Percentiles rank a stretch among this genome's conserved stretches.
Evolutionary conservation across 2,888 invertebrate genomes (phyloP).

Genomic region (Agrenia bidenticulata): DNA sequence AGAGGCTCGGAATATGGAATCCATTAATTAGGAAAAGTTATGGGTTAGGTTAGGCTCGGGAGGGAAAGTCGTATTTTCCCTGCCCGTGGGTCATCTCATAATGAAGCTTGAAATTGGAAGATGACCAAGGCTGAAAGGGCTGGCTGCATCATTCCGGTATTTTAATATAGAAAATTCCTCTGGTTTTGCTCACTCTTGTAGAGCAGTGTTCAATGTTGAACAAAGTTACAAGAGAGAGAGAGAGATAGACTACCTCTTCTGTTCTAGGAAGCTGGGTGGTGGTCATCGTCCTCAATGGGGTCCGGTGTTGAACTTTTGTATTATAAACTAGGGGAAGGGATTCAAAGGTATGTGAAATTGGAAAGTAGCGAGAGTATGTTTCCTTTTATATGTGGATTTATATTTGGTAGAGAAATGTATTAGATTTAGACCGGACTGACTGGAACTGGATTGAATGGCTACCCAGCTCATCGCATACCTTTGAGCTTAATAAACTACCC

Average conservation of each 20-base stretch:
- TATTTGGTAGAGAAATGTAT: no score
- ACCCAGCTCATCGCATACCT: slow-evolving; percentile 30
- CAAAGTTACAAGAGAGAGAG: slow-evolving; percentile 1
- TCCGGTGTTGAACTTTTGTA: slow-evolving; percentile 7
- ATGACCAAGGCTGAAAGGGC: slow-evolving; percentile 41
- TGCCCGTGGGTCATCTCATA: slow-evolving; percentile 53
- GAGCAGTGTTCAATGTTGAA: background rate
- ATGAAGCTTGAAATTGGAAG: slow-evolving; percentile 53
- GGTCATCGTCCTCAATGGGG: slow-evolving; percentile 2
- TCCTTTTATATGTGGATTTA: no score
- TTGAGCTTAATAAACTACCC: slow-evolving; percentile 45
- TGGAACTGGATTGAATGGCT: slow-evolving; percentile 8
- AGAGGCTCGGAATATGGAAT: slow-evolving; percentile 35
- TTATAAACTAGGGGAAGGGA: slow-evolving; percentile 3
- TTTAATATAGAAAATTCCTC: slow-evolving; percentile 53
- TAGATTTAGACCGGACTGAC: no score
- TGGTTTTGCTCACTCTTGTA: slow-evolving; percentile 37
- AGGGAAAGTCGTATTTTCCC: slow-evolving; percentile 35
- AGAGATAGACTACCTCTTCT: background rate
- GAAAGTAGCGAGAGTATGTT: background rate
- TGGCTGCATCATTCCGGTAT: slow-evolving; percentile 43
- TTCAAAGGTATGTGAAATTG: background rate
- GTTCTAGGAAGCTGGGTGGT: background rate
- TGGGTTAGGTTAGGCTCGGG: slow-evolving; percentile 27
- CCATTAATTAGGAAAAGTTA: slow-evolving; percentile 49